A percentile compares a stretch with the other conserved stretches of the same genome.
Evolutionary conservation across 53 echinoderm and acorn worm species (phyloP).

Genomic region (Arbacia lixula): DNA sequence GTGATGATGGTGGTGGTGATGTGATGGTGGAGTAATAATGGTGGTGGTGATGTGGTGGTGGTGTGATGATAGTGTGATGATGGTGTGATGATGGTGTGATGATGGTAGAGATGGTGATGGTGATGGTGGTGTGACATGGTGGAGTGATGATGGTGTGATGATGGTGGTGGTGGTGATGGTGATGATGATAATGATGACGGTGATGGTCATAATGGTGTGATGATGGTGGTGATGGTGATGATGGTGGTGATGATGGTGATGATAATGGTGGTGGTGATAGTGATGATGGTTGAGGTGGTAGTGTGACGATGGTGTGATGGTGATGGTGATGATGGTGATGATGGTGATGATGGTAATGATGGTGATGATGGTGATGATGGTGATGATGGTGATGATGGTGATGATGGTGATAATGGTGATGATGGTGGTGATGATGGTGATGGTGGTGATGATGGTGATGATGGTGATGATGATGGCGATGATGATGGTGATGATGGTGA

Average conservation of each 20-base stretch:
- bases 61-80: too few species aligned
- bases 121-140: too few species aligned
- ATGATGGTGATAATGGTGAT: background rate
- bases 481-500: slow-evolving; percentile 8
- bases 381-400: slow-evolving; percentile 11
- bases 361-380: slow-evolving; percentile 1
- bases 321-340: background rate
- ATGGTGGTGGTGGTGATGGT: background rate
- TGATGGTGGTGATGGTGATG: background rate
- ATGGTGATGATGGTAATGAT: background rate
- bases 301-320: too few species aligned
- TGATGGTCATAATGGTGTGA: background rate
- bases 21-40: too few species aligned
- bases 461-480: background rate
- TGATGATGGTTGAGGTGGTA: background rate
- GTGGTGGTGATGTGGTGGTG: too few species aligned
- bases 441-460: slow-evolving; percentile 7
- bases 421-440: background rate
- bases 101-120: background rate
- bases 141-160: slow-evolving; percentile 4
- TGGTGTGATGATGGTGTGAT: background rate
- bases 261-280: background rate
- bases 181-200: background rate
- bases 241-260: background rate
- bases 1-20: too few species aligned